Evolutionary conservation across 2,888 invertebrate genomes (phyloP), one percentile per base, ranked within the genome.

Genomic region (Machimus atricapillus): DNA sequence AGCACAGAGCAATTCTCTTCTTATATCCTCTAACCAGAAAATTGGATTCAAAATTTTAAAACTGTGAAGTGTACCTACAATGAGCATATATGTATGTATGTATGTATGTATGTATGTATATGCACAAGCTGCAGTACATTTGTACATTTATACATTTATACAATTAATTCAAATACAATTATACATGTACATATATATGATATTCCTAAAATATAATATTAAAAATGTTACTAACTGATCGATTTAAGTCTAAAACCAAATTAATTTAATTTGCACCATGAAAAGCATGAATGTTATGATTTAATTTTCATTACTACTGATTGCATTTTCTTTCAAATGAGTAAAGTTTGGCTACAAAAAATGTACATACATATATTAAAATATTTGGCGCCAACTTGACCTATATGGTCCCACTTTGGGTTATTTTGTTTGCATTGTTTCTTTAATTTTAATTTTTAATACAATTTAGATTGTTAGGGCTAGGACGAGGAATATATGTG

Each of bases 351-450:
- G 37, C 78, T 78, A 43, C 46, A 56, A 52, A 81, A 19, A 34
- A 52, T 81, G 12, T 43, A 78, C 40, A 23, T 43, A 78, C 40
- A 23, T 78, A 43, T 78, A 43, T 27, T 81, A 23, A 81, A 56
- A 81, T 52, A 81, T 81, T 81, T 81, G 81, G 81, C 81, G 81
- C 56, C 52, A 81, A 43, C 31, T 56, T 81, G 56, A 81, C 81
- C 81, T 81, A 56, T 81, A 66, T 85, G 85, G 85, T 85, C 73
- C 66, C 74, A 43, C n/a, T 31, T 27, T 82, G 82, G 82, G 34
- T 56, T 66, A 85, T 76, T 86, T 86, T 76, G 76, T 76, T 76
- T 76, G 76, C 37, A 40, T 76, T 76, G 34, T 37, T 74, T 37
- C 27, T 74, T 14, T 76, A 0, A 76, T 37, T 12, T 40, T n/a